Conservation (phyloP, 1,140 invertebrate genomes). For the Pectinophora gossypiella region DNA sequence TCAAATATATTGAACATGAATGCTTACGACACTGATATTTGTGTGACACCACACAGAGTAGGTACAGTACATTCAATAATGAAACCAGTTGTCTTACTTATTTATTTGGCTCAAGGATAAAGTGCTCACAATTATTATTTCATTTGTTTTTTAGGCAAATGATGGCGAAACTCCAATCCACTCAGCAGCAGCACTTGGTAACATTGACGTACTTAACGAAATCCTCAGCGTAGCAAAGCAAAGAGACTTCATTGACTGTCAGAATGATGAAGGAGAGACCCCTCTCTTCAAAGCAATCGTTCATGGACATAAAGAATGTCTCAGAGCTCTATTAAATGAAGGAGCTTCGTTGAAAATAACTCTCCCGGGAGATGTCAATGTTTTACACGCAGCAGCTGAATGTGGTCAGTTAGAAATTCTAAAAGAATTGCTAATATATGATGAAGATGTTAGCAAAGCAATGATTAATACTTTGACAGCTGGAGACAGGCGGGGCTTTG, state of each 20-base stretch:
- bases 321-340: slow-evolving; percentile 65
- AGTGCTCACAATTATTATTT: too few species aligned
- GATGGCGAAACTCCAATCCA: slow-evolving; percentile 77
- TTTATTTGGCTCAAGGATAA: too few species aligned
- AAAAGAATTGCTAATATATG: slow-evolving; percentile 48
- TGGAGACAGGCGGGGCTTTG: slow-evolving; percentile 55
- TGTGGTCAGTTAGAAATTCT: slow-evolving; percentile 56
- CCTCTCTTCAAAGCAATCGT: slow-evolving; percentile 74
- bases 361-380: slow-evolving; percentile 52
- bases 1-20: too few species aligned
- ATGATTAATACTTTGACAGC: slow-evolving; percentile 45
- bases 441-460: slow-evolving; percentile 24
- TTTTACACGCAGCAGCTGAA: slow-evolving; percentile 67
- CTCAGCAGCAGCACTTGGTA: slow-evolving; percentile 76
- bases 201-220: slow-evolving; percentile 78
- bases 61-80: too few species aligned
- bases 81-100: too few species aligned
- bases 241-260: slow-evolving; percentile 57
- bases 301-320: slow-evolving; percentile 58
- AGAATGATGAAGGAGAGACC: slow-evolving; percentile 71
- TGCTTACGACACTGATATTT: too few species aligned
- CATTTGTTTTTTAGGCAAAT: slow-evolving; percentile 66
- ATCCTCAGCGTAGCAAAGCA: slow-evolving; percentile 77
- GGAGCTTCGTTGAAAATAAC: slow-evolving; percentile 59
- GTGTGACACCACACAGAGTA: too few species aligned